These are phyloP conservation scores for Drosophila funebris DNA, from an alignment of 1,140 invertebrate species.

Conservation along the genomic window DNA sequence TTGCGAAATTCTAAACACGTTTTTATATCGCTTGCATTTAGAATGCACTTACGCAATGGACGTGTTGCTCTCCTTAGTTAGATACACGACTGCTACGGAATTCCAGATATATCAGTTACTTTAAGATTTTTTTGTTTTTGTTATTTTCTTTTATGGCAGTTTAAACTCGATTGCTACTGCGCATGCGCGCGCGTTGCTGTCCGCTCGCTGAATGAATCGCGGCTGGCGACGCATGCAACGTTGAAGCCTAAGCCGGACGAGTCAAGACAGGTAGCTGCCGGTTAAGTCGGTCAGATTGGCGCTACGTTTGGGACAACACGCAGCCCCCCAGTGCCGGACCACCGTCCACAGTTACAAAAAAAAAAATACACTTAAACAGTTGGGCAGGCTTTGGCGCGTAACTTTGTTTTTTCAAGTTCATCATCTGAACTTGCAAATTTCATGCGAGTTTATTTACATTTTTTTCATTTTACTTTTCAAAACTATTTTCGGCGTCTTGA, in stretches of 20 bases:
- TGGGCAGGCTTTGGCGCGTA: constrained; percentile 22
- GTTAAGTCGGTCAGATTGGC: constrained; percentile 48
- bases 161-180: constrained; percentile 33
- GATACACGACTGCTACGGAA: background rate
- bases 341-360: constrained; percentile 1
- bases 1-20: constrained; percentile 76
- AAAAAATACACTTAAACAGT: constrained; percentile 11
- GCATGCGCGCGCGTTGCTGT: constrained; percentile 73
- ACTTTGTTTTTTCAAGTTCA: constrained; percentile 66
- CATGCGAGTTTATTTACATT: constrained; percentile 38
- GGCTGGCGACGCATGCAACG: constrained; percentile 53
- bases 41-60: constrained; percentile 69
- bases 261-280: constrained; percentile 62
- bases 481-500: constrained; percentile 49
- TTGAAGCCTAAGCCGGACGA: constrained; percentile 52
- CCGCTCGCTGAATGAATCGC: constrained; percentile 62
- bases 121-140: constrained; percentile 9
- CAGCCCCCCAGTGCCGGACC: background rate
- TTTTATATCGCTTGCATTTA: constrained; percentile 29
- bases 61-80: constrained; percentile 24
- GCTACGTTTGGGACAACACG: constrained; percentile 64
- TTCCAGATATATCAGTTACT: background rate
- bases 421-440: constrained; percentile 72
- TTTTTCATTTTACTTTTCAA: constrained; percentile 10
- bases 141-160: background rate